Conservation (phyloP, 2,113 vertebrate genomes). For the Pardalotus punctatus region DNA sequence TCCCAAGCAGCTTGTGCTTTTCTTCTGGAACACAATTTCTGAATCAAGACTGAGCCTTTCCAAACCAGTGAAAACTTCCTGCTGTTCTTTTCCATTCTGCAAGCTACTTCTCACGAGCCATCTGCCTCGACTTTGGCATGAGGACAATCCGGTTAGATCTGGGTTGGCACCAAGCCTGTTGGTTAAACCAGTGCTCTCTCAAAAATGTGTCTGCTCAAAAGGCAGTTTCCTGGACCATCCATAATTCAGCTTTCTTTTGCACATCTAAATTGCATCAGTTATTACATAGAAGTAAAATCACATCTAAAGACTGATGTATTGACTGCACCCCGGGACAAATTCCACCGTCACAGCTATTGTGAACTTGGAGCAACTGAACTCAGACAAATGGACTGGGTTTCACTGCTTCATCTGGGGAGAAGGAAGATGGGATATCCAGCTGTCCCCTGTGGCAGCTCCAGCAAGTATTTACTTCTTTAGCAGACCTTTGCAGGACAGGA, state of each 20-base stretch:
- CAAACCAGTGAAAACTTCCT: neutral
- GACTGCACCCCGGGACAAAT: neutral
- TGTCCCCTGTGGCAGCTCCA: neutral
- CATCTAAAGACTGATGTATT: neutral
- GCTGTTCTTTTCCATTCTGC: neutral
- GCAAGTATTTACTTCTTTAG: neutral
- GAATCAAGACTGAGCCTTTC: neutral
- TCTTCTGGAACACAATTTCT: neutral
- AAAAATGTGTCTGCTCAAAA: neutral
- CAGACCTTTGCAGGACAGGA: neutral
- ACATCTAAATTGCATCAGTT: neutral
- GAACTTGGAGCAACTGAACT: neutral
- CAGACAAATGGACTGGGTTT: neutral
- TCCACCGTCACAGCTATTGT: accelerated
- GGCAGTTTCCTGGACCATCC: neutral
- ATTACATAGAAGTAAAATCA: neutral
- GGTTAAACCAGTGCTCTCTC: neutral
- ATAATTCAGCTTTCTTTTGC: neutral
- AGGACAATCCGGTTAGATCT: neutral
- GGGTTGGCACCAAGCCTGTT: neutral
- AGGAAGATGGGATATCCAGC: neutral
- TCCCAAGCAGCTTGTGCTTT: neutral
- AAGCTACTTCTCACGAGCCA: neutral
- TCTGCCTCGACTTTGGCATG: neutral
- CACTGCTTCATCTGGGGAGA: neutral